Percentiles rank a stretch among this genome's conserved stretches.
Evolutionary conservation across 2,888 invertebrate species (phyloP).

Genomic region (Drosophila atroscutellata): DNA sequence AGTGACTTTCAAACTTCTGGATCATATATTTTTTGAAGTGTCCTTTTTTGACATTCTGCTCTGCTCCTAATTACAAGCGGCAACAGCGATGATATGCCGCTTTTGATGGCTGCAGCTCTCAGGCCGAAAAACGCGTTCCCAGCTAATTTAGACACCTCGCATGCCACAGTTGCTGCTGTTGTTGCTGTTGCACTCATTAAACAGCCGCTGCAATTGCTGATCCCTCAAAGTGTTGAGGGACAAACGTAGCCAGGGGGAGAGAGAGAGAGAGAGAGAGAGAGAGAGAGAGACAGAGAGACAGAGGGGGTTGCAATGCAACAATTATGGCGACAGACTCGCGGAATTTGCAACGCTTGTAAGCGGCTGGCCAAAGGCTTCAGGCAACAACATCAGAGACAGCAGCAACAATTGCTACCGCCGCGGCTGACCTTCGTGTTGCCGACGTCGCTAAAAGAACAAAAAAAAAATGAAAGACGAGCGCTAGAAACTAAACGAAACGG

Average conservation of each 20-base stretch:
- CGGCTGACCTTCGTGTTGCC: constrained; percentile 66
- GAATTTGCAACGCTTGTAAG: constrained; percentile 78
- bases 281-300: no score
- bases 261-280: not conserved
- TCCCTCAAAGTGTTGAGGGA: constrained; percentile 54
- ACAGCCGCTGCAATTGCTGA: constrained; percentile 56
- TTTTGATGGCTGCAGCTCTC: constrained; percentile 71
- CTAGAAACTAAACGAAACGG: constrained; percentile 57
- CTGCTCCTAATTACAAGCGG: constrained; percentile 67
- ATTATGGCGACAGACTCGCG: constrained; percentile 78
- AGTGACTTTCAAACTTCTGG: not conserved
- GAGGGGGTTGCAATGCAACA: constrained; percentile 50
- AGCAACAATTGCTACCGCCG: constrained; percentile 48
- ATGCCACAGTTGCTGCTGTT: constrained; percentile 59
- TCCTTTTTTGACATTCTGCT: constrained; percentile 54
- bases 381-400: constrained; percentile 31
- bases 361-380: constrained; percentile 71
- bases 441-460: constrained; percentile 59
- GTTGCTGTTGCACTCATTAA: constrained; percentile 66
- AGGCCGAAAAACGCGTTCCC: constrained; percentile 77
- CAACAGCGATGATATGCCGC: constrained; percentile 56
- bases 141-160: constrained; percentile 80
- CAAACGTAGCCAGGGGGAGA: not conserved
- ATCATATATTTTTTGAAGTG: not conserved
- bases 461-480: constrained; percentile 60